Evolutionary conservation across 2,113 vertebrate genomes (phyloP).

Genomic region (Heptranchias perlo): DNA sequence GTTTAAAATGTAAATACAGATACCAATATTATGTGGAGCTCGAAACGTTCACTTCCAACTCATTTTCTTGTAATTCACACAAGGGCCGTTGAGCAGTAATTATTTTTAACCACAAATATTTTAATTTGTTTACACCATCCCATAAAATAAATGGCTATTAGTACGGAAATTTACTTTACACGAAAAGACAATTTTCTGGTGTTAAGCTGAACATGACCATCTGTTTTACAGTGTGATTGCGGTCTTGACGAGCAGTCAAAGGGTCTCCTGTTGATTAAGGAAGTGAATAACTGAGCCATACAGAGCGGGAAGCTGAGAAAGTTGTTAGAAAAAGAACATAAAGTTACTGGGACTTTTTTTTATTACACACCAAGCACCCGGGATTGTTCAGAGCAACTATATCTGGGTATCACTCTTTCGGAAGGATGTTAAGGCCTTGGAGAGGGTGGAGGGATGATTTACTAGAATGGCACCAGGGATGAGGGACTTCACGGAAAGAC

Average conservation of each 20-base stretch:
- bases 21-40: background rate
- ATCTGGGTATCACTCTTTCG: background rate
- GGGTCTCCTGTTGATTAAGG: background rate
- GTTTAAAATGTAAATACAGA: background rate
- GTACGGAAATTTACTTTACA: slow-evolving; percentile 28
- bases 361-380: background rate
- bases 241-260: background rate
- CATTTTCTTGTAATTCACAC: background rate
- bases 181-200: slow-evolving; percentile 1
- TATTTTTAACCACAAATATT: background rate
- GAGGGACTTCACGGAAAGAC: background rate
- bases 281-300: background rate
- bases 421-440: background rate
- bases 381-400: background rate
- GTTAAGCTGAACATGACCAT: background rate
- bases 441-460: background rate
- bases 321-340: background rate
- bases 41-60: background rate
- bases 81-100: slow-evolving; percentile 13
- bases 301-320: background rate
- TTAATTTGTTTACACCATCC: background rate
- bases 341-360: background rate
- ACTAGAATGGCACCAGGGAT: background rate
- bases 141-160: slow-evolving; percentile 14
- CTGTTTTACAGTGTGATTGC: too few species aligned